Evolutionary conservation across 35 echinoderm and acorn worm genomes (phyloP).

Genomic region (Heliocidaris erythrogramma): DNA sequence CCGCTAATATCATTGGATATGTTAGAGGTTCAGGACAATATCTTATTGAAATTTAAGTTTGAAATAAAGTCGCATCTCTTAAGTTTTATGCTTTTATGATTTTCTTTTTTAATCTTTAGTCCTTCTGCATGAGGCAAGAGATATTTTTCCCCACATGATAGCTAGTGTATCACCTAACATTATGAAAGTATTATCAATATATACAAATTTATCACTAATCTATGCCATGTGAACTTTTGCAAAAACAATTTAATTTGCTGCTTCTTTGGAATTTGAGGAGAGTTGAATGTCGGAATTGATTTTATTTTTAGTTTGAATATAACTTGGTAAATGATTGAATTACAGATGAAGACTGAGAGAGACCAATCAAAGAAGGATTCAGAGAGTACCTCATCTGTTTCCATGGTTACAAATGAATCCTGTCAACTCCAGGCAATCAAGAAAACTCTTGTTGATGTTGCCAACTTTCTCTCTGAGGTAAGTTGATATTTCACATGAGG

Average conservation of each 20-base stretch:
- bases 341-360: not conserved
- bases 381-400: not conserved
- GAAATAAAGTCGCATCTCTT: not conserved
- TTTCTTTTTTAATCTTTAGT: no score
- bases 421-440: not conserved
- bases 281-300: not conserved
- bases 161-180: not conserved
- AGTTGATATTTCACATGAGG: not conserved
- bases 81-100: no score
- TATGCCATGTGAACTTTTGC: no score
- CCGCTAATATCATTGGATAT: not conserved
- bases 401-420: not conserved
- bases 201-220: no score
- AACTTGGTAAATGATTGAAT: not conserved
- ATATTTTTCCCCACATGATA: no score
- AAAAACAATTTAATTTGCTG: not conserved
- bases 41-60: not conserved
- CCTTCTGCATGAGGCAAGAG: no score
- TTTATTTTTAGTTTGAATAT: no score
- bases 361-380: not conserved
- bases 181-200: no score
- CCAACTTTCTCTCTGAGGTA: slow-evolving; percentile 10
- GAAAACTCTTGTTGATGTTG: not conserved
- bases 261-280: not conserved
- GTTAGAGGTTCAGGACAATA: not conserved